Percentiles rank a stretch among this genome's conserved stretches.
phyloP scores from a whole-genome alignment of 2,888 invertebrate species.

The Autographa gamma region DNA sequence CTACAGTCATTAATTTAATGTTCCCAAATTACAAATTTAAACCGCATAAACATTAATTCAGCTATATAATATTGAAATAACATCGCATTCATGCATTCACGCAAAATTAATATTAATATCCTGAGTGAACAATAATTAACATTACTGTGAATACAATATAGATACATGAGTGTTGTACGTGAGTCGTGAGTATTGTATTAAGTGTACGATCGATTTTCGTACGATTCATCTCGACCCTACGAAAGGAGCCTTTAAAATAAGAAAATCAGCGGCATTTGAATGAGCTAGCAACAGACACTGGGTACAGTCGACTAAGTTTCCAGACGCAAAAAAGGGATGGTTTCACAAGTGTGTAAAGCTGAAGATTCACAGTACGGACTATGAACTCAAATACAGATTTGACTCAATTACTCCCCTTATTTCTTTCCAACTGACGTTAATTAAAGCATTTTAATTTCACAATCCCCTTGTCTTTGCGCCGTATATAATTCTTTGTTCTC shows the following conservation, averaged over 20 bases:
- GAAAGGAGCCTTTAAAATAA: constrained; percentile 66
- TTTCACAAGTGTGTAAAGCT: constrained; percentile 72
- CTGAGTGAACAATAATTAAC: constrained; percentile 42
- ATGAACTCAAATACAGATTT: constrained; percentile 73
- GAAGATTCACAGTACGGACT: constrained; percentile 64
- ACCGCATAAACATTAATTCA: neutral
- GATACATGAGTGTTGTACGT: constrained; percentile 39
- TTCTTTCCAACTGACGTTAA: constrained; percentile 73
- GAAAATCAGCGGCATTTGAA: constrained; percentile 71
- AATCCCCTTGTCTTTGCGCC: constrained; percentile 62
- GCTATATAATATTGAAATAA: constrained; percentile 25
- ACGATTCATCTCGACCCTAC: constrained; percentile 22
- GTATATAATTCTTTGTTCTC: constrained; percentile 74
- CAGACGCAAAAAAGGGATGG: constrained; percentile 70
- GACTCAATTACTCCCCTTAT: constrained; percentile 66
- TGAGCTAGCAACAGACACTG: constrained; percentile 66
- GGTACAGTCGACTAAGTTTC: constrained; percentile 60
- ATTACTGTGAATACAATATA: constrained; percentile 33
- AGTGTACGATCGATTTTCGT: constrained; percentile 24
- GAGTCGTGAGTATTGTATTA: constrained; percentile 16
- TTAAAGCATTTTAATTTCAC: constrained; percentile 78
- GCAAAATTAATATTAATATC: constrained; percentile 55
- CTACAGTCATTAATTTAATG: neutral
- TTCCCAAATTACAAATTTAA: neutral
- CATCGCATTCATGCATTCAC: constrained; percentile 31